These are phyloP conservation scores for Caenorhabditis sp. DNA, from an alignment of 2,888 invertebrate genomes.

Conservation along the genomic window DNA sequence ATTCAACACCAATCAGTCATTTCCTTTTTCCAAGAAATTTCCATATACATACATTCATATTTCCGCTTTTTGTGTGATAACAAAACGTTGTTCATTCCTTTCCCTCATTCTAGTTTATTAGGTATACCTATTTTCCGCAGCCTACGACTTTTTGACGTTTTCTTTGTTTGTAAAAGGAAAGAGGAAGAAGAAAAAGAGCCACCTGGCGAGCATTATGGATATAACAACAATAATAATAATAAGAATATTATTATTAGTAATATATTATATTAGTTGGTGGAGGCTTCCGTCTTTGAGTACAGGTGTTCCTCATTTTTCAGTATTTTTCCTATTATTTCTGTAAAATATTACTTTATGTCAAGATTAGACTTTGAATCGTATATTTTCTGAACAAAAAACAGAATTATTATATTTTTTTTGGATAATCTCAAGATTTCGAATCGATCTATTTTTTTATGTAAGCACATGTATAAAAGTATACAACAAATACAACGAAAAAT, in stretches of 20 bases:
- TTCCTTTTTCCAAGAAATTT: neutral
- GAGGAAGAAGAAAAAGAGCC: neutral
- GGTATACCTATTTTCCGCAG: too few relatives aligned
- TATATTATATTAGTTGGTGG: neutral
- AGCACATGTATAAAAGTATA: constrained; percentile 2
- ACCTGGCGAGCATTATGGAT: neutral
- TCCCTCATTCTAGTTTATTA: too few relatives aligned
- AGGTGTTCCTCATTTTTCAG: neutral
- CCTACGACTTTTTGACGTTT: neutral
- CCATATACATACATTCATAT: too few relatives aligned
- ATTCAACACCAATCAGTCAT: constrained; percentile 1
- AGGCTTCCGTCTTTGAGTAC: neutral
- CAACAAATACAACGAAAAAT: neutral
- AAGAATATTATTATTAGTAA: neutral
- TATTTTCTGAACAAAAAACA: neutral
- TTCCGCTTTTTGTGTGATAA: too few relatives aligned
- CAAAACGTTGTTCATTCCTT: too few relatives aligned
- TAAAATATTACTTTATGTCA: too few relatives aligned
- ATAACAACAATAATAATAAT: neutral
- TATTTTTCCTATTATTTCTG: constrained; percentile 7
- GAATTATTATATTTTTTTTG: too few relatives aligned
- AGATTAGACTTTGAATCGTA: too few relatives aligned
- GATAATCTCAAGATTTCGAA: neutral
- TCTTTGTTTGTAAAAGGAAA: neutral
- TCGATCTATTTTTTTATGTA: neutral